These are phyloP conservation scores for Nothoprocta pentlandii DNA, from an alignment of 2,113 vertebrate species.

Conservation along the genomic window DNA sequence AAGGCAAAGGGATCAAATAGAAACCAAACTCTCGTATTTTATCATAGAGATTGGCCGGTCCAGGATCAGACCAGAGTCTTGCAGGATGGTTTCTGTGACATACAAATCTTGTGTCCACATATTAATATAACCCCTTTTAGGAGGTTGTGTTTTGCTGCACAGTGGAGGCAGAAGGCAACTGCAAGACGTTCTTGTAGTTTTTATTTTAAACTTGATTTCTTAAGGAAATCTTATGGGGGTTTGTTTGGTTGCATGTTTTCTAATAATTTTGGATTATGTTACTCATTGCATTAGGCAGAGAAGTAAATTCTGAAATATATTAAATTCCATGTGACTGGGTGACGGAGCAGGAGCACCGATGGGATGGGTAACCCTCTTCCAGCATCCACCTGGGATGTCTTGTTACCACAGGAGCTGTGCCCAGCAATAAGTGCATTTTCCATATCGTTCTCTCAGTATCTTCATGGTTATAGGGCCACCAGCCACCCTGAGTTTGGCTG, in stretches of 20 bases:
- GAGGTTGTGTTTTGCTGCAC: background rate
- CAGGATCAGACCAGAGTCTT: background rate
- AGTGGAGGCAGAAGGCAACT: background rate
- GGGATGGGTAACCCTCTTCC: background rate
- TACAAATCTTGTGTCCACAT: background rate
- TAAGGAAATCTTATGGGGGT: background rate
- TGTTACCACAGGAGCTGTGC: background rate
- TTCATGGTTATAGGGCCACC: background rate
- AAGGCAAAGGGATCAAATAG: constrained; percentile 26
- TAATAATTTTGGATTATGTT: background rate
- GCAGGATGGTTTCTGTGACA: background rate
- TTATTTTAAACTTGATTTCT: background rate
- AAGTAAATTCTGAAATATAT: background rate
- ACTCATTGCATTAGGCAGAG: background rate
- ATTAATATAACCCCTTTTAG: background rate
- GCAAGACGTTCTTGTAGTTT: background rate
- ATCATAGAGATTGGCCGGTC: constrained; percentile 20
- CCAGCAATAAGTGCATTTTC: background rate
- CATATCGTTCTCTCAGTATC: background rate
- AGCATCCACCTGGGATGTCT: background rate
- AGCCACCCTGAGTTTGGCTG: background rate
- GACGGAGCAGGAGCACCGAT: background rate
- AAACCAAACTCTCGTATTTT: background rate
- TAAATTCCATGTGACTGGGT: background rate
- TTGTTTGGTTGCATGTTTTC: background rate